Conservation (phyloP, 2,113 vertebrate species). For the Hylia prasina region DNA sequence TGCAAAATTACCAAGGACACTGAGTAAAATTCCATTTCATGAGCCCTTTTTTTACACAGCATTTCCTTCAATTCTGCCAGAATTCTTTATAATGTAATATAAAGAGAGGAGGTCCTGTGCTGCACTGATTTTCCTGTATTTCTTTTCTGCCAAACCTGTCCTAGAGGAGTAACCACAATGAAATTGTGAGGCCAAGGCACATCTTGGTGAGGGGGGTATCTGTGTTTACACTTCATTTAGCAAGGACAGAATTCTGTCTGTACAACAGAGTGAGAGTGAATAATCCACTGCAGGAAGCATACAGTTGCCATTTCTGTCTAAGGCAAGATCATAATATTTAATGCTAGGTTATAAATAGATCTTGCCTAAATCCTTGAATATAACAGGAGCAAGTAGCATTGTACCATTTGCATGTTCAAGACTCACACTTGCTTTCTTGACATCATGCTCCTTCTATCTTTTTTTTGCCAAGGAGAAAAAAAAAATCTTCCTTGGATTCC, state of each 20-base stretch:
- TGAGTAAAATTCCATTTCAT: neutral
- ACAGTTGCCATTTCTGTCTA: neutral
- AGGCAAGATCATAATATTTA: neutral
- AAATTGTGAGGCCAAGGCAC: neutral
- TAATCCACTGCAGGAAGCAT: neutral
- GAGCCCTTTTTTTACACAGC: neutral
- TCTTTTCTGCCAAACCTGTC: neutral
- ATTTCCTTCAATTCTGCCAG: neutral
- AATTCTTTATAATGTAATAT: neutral
- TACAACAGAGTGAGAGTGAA: neutral
- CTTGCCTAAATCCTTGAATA: neutral
- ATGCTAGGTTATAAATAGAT: neutral
- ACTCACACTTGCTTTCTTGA: neutral
- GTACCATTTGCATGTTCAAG: neutral
- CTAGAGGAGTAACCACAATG: neutral
- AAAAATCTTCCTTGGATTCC: neutral
- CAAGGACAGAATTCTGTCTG: neutral
- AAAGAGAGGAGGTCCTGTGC: neutral
- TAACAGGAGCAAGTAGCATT: neutral
- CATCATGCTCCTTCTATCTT: neutral
- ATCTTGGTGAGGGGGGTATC: neutral
- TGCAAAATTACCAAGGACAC: neutral
- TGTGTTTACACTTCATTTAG: neutral
- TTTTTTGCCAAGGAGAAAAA: neutral
- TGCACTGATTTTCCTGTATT: neutral